phyloP scores from a whole-genome alignment of 2,888 invertebrate species.

The Amiota minor region DNA sequence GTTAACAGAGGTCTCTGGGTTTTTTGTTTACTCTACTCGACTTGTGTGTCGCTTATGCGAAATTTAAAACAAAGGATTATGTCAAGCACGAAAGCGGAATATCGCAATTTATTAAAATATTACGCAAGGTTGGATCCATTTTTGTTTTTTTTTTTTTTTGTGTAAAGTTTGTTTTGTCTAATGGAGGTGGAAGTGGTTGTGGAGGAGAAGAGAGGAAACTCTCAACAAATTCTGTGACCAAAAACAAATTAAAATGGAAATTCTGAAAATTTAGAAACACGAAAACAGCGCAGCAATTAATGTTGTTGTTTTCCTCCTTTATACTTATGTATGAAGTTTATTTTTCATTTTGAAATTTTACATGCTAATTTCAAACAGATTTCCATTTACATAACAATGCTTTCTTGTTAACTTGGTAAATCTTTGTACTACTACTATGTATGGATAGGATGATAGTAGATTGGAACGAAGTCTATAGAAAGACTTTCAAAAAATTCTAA shows the following conservation, averaged over 20 bases:
- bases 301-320: not conserved
- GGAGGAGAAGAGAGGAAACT: no score
- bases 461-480: no score
- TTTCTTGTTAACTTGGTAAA: no score
- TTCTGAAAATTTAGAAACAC: conserved; percentile 66
- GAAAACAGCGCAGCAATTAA: conserved; percentile 67
- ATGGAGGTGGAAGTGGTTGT: not conserved
- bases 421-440: no score
- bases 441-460: no score
- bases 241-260: conserved; percentile 40
- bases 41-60: not conserved
- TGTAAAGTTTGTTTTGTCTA: conserved; percentile 28
- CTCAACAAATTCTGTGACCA: not conserved
- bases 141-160: conserved; percentile 36
- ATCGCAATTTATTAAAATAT: conserved; percentile 63
- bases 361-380: no score
- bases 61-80: conserved; percentile 19
- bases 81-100: not conserved
- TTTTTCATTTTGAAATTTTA: no score
- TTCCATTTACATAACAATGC: no score
- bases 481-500: no score
- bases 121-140: conserved; percentile 59
- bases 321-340: no score
- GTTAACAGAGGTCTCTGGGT: not conserved
- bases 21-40: no score